These are phyloP conservation scores for Diplogasteroides magnus DNA, from an alignment of 1,140 invertebrate species.

Conservation along the genomic window DNA sequence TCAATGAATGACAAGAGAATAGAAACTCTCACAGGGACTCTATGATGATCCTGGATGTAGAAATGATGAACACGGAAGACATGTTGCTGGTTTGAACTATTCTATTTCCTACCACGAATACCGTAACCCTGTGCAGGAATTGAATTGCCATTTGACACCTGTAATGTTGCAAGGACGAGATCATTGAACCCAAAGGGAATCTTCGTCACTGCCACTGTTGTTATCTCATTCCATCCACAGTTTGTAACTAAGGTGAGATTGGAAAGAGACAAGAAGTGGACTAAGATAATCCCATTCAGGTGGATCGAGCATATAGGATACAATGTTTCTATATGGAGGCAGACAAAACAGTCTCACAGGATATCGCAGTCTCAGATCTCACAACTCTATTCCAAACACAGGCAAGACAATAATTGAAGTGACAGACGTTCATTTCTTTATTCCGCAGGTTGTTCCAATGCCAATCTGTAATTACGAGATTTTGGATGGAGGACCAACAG, in stretches of 20 bases:
- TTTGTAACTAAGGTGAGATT: constrained; percentile 35
- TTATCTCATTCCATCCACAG: constrained; percentile 36
- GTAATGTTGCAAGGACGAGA: constrained; percentile 28
- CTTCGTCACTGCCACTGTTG: constrained; percentile 32
- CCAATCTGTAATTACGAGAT: constrained; percentile 55
- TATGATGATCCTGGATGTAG: constrained; percentile 32
- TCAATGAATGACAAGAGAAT: not conserved
- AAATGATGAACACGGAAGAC: constrained; percentile 38
- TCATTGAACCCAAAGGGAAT: constrained; percentile 37
- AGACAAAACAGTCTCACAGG: constrained; percentile 30
- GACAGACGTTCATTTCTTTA: not conserved
- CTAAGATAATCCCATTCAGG: not conserved
- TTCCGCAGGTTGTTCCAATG: constrained; percentile 46
- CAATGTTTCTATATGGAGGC: constrained; percentile 42
- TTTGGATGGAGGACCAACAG: constrained; percentile 53
- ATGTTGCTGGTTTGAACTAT: constrained; percentile 12
- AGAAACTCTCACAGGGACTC: constrained; percentile 21
- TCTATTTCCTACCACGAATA: not conserved
- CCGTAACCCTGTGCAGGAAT: constrained; percentile 13
- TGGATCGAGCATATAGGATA: constrained; percentile 27
- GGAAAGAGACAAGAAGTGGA: not conserved
- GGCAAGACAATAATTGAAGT: constrained; percentile 3
- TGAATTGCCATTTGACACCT: constrained; percentile 30
- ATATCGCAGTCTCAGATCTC: constrained; percentile 32
- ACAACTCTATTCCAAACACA: constrained; percentile 29